Percentiles rank a stretch among this genome's conserved stretches.
Evolutionary conservation across 1,140 invertebrate species (phyloP).

Genomic region (Anoplophora glabripennis): DNA sequence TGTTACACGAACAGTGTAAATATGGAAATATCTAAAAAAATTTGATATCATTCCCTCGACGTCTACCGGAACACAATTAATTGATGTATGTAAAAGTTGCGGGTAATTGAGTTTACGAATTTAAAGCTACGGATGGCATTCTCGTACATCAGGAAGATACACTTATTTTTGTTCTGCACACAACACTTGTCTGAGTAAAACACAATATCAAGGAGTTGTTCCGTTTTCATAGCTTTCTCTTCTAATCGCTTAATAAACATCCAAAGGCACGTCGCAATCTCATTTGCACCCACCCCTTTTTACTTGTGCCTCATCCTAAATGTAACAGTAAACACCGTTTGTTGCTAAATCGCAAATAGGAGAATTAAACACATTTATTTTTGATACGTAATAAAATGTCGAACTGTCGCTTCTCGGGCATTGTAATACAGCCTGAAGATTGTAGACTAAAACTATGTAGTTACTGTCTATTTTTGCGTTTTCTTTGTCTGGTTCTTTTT

Average conservation of each 20-base stretch:
- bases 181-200: slow-evolving; percentile 45
- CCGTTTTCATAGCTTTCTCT: slow-evolving; percentile 9
- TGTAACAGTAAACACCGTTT: slow-evolving; percentile 37
- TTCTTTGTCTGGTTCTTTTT: slow-evolving; percentile 16
- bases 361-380: slow-evolving; percentile 40
- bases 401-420: slow-evolving; percentile 34
- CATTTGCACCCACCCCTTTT: slow-evolving; percentile 47
- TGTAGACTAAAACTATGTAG: slow-evolving; percentile 27
- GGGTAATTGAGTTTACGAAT: slow-evolving; percentile 31
- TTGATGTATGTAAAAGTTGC: no score
- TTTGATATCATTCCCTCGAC: no score
- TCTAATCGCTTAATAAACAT: slow-evolving; percentile 43
- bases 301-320: slow-evolving; percentile 50
- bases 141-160: slow-evolving; percentile 38
- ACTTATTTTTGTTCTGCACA: slow-evolving; percentile 49
- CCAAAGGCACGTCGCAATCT: slow-evolving; percentile 48
- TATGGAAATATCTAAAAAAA: no score
- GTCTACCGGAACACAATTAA: no score
- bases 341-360: slow-evolving; percentile 40
- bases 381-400: slow-evolving; percentile 38
- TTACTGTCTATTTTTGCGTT: no score
- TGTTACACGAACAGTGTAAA: no score
- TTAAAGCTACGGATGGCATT: slow-evolving; percentile 33
- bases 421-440: slow-evolving; percentile 38
- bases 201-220: slow-evolving; percentile 28